These are phyloP conservation scores for Himantopus leucocephalus DNA, from an alignment of 2,113 vertebrate genomes.

Conservation along the genomic window DNA sequence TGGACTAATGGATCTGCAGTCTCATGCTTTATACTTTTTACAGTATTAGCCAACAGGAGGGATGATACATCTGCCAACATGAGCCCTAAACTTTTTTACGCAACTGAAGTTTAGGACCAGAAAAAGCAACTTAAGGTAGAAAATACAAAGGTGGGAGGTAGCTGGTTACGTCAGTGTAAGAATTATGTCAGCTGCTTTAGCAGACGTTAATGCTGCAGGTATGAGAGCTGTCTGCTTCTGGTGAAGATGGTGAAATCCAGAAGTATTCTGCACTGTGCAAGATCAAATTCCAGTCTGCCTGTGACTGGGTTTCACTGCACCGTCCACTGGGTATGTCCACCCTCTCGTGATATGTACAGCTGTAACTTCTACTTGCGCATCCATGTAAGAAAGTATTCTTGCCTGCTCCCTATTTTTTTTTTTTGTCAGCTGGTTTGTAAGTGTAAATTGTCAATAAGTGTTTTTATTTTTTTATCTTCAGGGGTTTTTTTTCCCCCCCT, in stretches of 20 bases:
- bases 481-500: no score
- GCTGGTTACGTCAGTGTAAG: background rate
- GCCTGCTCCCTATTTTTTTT: background rate
- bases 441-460: background rate
- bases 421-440: background rate
- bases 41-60: background rate
- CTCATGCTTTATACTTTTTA: background rate
- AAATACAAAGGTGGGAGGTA: background rate
- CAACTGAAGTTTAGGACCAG: background rate
- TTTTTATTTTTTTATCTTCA: background rate
- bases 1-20: background rate
- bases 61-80: background rate
- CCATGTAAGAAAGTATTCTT: background rate
- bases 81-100: background rate
- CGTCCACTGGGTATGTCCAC: no score
- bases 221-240: background rate
- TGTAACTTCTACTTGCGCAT: background rate
- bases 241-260: background rate
- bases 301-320: no score
- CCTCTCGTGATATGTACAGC: accelerated
- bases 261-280: background rate
- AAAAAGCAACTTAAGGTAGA: background rate
- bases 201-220: background rate
- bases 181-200: accelerated
- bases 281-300: background rate